Evolutionary conservation across 2,113 vertebrate species (phyloP), one percentile per base, ranked within the genome.

Genomic region (Nannospalax galili): DNA sequence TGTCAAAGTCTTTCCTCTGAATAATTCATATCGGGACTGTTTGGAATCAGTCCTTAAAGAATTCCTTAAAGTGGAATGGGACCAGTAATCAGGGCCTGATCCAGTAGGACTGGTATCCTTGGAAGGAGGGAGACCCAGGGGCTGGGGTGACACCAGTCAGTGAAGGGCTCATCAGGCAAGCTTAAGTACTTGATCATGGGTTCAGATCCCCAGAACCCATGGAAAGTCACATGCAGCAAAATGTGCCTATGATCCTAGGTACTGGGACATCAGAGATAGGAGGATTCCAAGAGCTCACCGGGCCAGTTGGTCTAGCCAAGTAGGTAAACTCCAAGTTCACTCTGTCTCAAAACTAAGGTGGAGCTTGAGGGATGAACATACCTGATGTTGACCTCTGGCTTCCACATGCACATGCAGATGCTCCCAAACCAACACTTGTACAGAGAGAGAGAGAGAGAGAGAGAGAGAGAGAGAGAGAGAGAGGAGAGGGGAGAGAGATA

Each of bases 81-180:
- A 9, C 45, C 52, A 20, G 37, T 17, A 24, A 40, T 10, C 30
- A 14, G 5, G 80, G 2, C 5, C 42, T 26, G 11, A 62, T 37
- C 14, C 81, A 70, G 5, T n/a, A 7, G 2, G 89, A 22, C 40
- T 19, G 32, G 7, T 2, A 17, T 69, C 58, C 16, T 74, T 40
- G 0, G 52, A 40, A 32, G 62, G 56, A 35, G 37, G 28, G 56
- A 26, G 9, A 11, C 48, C 11, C 0, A n/a, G 17, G 72, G 26
- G 9, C 8, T 14, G 35, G 15, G 26, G 20, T 30, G 60, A 84
- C 37, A 8, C 32, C 37, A 1, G 28, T 22, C 60, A 45, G 40
- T 32, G 37, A 45, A 45, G 78, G 4, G 12, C 19, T 37, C 15
- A 12, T 5, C 52, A 26, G n/a, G 58, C 20, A 80, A 6, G 80